These are phyloP conservation scores for Oscheius sp. DNA, from an alignment of 1,140 invertebrate genomes.

Conservation along the genomic window DNA sequence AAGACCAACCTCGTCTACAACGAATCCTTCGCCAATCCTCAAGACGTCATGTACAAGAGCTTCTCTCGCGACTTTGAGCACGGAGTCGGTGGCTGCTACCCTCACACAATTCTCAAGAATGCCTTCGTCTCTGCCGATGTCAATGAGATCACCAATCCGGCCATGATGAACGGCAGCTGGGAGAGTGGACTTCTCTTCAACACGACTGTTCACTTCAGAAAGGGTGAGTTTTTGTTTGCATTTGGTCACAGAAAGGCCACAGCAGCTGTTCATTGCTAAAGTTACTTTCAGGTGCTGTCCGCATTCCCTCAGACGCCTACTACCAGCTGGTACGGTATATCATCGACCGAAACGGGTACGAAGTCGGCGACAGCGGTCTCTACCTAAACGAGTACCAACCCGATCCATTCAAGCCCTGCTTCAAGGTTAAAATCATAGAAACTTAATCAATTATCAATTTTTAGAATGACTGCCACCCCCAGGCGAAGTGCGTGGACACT, in stretches of 20 bases:
- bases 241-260: too few relatives aligned
- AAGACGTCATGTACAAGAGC: constrained; percentile 50
- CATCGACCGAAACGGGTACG: constrained; percentile 54
- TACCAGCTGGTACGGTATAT: constrained; percentile 51
- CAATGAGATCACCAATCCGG: constrained; percentile 59
- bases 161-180: constrained; percentile 51
- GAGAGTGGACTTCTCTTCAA: constrained; percentile 59
- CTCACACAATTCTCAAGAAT: constrained; percentile 53
- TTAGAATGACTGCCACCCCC: constrained; percentile 57
- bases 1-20: constrained; percentile 54
- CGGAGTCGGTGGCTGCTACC: constrained; percentile 56
- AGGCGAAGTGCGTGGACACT: constrained; percentile 57
- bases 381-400: constrained; percentile 57
- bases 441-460: too few relatives aligned
- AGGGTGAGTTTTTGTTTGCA: constrained; percentile 39
- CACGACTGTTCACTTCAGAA: constrained; percentile 58
- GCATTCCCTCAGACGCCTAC: constrained; percentile 55
- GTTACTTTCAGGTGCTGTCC: constrained; percentile 34
- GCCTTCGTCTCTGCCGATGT: constrained; percentile 58
- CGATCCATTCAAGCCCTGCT: constrained; percentile 59
- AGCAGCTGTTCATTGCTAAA: too few relatives aligned
- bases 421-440: constrained; percentile 40
- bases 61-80: constrained; percentile 52
- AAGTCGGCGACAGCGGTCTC: constrained; percentile 56
- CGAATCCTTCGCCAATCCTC: constrained; percentile 55